A percentile compares a stretch with the other conserved stretches of the same genome.
phyloP scores from a whole-genome alignment of 1,140 invertebrate genomes.

The Scaptomyza pallida region DNA sequence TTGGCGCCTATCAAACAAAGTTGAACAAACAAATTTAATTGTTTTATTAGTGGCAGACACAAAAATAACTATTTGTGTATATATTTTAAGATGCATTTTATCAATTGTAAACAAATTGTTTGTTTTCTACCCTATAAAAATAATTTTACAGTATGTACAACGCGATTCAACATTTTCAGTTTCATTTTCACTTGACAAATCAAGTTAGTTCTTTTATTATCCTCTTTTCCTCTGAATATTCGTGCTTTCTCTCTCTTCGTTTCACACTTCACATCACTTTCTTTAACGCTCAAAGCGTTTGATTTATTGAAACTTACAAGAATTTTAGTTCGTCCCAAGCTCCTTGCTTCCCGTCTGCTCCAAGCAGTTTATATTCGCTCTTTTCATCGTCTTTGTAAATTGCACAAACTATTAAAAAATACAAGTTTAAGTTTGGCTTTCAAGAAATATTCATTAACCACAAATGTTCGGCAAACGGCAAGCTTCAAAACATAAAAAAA shows the following conservation, averaged over 20 bases:
- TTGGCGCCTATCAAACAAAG: neutral
- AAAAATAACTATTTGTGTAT: too few relatives aligned
- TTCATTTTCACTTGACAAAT: neutral
- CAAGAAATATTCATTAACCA: conserved; percentile 49
- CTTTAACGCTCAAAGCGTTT: neutral
- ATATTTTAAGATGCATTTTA: neutral
- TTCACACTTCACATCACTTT: neutral
- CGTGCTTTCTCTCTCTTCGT: too few relatives aligned
- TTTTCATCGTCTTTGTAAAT: conserved; percentile 23
- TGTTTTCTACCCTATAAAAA: neutral
- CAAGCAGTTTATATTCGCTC: neutral
- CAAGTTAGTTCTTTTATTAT: neutral
- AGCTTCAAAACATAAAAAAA: neutral
- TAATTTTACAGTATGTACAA: too few relatives aligned
- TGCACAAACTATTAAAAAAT: conserved; percentile 42
- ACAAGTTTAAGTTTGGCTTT: conserved; percentile 29
- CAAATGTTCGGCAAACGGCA: conserved; percentile 25
- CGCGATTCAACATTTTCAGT: neutral
- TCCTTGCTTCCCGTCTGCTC: neutral
- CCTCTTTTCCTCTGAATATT: neutral
- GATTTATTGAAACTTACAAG: conserved; percentile 14
- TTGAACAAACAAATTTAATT: too few relatives aligned
- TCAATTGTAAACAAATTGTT: neutral
- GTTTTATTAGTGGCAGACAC: too few relatives aligned
- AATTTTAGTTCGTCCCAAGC: neutral